Conservation (phyloP, 2,113 vertebrate genomes). For the Sinocyclocheilus anshuiensis region DNA sequence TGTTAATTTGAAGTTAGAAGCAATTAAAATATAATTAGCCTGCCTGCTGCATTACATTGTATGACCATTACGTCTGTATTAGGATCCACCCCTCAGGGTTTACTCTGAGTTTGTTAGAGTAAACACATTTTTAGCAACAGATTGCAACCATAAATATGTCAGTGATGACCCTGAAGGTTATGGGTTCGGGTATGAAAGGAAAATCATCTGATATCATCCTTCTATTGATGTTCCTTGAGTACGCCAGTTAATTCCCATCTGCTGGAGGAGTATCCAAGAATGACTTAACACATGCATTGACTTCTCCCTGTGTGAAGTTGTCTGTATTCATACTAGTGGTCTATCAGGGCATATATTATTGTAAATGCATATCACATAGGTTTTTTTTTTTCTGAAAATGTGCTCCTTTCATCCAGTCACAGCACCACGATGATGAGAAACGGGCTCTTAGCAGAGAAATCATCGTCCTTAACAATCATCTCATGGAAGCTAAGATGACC, state of each 20-base stretch:
- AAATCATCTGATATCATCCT: not conserved
- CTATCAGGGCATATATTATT: not conserved
- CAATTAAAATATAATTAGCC: constrained; percentile 68
- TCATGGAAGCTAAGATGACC: constrained; percentile 97
- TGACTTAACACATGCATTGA: not conserved
- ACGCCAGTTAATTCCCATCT: not conserved
- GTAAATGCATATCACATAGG: not conserved
- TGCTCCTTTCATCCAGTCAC: constrained; percentile 76
- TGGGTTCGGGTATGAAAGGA: not conserved
- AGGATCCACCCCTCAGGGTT: not conserved
- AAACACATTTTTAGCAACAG: not conserved
- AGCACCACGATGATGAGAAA: constrained; percentile 96
- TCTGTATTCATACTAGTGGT: not conserved
- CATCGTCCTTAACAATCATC: constrained; percentile 94
- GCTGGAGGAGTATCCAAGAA: not conserved
- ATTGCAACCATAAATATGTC: not conserved
- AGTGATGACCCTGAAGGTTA: not conserved
- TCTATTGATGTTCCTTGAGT: not conserved
- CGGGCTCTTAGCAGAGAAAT: constrained; percentile 94
- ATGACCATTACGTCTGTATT: constrained; percentile 60
- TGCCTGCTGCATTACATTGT: constrained; percentile 55
- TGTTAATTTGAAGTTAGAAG: constrained; percentile 60
- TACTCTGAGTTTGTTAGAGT: not conserved
- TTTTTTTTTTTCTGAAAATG: not conserved
- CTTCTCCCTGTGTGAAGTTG: not conserved